Evolutionary conservation across 1,140 invertebrate genomes (phyloP), one percentile per base, ranked within the genome.

Genomic region (Lucilia sericata): DNA sequence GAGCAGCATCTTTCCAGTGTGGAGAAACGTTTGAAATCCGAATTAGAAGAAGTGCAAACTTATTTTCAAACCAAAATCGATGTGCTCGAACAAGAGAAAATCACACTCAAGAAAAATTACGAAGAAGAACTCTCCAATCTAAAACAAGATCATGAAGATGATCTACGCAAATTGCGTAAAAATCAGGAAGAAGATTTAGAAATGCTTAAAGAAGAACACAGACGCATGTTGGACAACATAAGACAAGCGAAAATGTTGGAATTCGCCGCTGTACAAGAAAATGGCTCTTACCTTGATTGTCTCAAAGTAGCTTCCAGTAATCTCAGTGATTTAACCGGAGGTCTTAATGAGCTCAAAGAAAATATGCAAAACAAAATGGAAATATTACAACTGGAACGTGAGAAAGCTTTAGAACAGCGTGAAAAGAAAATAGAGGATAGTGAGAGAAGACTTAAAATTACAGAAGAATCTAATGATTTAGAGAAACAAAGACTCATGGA

Each of bases 401-500:
- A 91, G 49, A 86, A 91, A 3, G 86, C 92, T 81, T 84, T 91
- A 21, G 85, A 88, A 21, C 87, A 88, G 0, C 87, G 91, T 3
- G 92, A 93, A 83, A 88, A 91, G 30, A 88, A 91, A 65, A 84
- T 93, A 49, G 86, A 90, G 65, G 89, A 91, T 75, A 83, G 86
- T 8, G 88, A 91, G 82, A 74, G 87, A n/a, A 86, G 91, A 2
- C 84, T 93, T 8, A 91, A 91, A 84, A 91, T 92, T 75, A 88
- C 88, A 21, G 88, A 91, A 65, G 91, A 91, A 49, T 84, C 87
- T n/a, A 89, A 91, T 3, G 92, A 92, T 25, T 86, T 86, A 12
- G 92, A 93, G 86, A 88, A 92, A 85, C 86, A 91, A 5, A 91
- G 92, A n/a, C 88, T 93, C 0, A 88, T 93, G 86, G 88, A 89